A percentile compares a stretch with the other conserved stretches of the same genome.
Evolutionary conservation across 2,888 invertebrate genomes (phyloP).

Genomic region (Alloscopus bannaensis): DNA sequence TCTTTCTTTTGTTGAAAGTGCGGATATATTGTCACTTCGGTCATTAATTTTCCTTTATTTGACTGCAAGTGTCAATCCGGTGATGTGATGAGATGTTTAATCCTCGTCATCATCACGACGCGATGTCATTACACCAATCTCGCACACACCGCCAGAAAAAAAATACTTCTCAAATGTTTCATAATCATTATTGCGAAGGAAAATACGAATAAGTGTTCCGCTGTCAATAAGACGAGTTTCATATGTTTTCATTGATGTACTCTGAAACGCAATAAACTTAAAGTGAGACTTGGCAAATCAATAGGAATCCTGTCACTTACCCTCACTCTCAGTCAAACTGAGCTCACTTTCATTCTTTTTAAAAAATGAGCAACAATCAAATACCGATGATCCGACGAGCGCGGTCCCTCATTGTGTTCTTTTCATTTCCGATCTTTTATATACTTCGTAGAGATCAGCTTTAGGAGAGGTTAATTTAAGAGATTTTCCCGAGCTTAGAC

Average conservation of each 20-base stretch:
- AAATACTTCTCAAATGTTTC: too few relatives aligned
- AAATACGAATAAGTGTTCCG: too few relatives aligned
- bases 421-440: not conserved
- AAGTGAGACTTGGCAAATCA: too few relatives aligned
- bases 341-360: slow-evolving; percentile 23
- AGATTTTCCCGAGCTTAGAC: slow-evolving; percentile 7
- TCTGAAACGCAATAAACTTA: too few relatives aligned
- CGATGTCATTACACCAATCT: slow-evolving; percentile 6
- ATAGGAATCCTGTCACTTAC: too few relatives aligned
- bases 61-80: slow-evolving; percentile 70
- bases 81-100: slow-evolving; percentile 69
- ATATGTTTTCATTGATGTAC: too few relatives aligned
- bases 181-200: too few relatives aligned
- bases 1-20: slow-evolving; percentile 20
- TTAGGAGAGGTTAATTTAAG: not conserved
- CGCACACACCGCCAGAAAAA: slow-evolving; percentile 23
- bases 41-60: slow-evolving; percentile 72
- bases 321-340: slow-evolving; percentile 30
- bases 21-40: slow-evolving; percentile 65
- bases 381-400: not conserved
- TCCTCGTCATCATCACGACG: slow-evolving; percentile 39
- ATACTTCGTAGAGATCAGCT: not conserved
- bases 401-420: not conserved
- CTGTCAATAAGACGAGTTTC: too few relatives aligned
- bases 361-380: slow-evolving; percentile 22